Evolutionary conservation across 2,113 vertebrate species (phyloP).

Genomic region (Rutilus rutilus): DNA sequence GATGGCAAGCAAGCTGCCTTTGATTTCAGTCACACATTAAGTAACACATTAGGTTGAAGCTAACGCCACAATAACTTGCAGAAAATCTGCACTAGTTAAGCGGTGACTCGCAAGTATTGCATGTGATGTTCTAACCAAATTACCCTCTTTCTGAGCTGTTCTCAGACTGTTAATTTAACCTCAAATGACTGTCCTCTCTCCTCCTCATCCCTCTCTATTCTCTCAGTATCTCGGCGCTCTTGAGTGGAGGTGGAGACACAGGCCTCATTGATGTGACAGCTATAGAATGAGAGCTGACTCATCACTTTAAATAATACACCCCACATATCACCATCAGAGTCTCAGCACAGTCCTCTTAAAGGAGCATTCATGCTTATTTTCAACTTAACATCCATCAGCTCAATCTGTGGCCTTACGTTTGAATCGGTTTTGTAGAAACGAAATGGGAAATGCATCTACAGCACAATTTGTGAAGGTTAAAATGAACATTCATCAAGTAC

Average conservation of each 20-base stretch:
- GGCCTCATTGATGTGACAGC: slow-evolving; percentile 54
- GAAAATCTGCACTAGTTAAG: neutral
- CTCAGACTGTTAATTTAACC: slow-evolving; percentile 16
- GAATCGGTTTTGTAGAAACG: too few species aligned
- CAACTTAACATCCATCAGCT: neutral
- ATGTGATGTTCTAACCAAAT: slow-evolving; percentile 3
- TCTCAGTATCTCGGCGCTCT: slow-evolving; percentile 10
- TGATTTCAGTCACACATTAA: neutral
- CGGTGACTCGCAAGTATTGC: neutral
- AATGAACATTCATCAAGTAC: too few species aligned
- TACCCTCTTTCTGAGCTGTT: slow-evolving; percentile 12
- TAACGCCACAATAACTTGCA: neutral
- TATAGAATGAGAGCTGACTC: slow-evolving; percentile 57
- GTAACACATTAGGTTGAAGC: neutral
- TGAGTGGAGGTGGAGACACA: slow-evolving; percentile 27
- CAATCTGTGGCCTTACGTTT: neutral
- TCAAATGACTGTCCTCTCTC: slow-evolving; percentile 8
- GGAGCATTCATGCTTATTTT: neutral
- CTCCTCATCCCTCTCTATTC: slow-evolving; percentile 4
- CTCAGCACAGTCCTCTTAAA: slow-evolving; percentile 1
- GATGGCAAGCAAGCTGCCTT: neutral
- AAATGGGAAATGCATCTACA: too few species aligned
- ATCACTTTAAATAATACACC: slow-evolving; percentile 54
- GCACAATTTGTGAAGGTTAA: too few species aligned
- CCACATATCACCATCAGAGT: slow-evolving; percentile 2